phyloP scores from a whole-genome alignment of 2,797 vertebrate species.

The Nannoperca australis region DNA sequence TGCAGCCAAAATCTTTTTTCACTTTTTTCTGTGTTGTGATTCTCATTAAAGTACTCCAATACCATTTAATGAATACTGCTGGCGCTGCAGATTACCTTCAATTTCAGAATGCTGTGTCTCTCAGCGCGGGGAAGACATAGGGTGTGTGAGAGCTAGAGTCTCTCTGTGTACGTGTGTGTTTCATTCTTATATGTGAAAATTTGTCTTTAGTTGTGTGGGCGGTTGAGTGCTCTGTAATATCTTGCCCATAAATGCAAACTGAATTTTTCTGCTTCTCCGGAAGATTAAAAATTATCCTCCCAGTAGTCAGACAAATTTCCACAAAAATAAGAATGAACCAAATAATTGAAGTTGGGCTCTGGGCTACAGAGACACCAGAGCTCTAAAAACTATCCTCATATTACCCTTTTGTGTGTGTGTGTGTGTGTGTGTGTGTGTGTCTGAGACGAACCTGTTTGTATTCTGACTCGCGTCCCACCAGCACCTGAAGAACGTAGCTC shows the following conservation, averaged over 20 bases:
- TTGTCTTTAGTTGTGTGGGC: neutral
- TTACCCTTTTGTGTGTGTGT: constrained; percentile 8
- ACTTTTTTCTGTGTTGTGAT: constrained; percentile 18
- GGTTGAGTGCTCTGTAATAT: neutral
- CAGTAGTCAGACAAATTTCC: neutral
- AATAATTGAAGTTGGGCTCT: neutral
- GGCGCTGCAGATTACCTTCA: neutral
- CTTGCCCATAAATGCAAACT: constrained; percentile 24
- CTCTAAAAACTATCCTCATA: constrained; percentile 12
- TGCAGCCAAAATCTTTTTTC: constrained; percentile 8
- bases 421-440: neutral
- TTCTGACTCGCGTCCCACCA: constrained; percentile 95
- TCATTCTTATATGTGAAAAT: constrained; percentile 6
- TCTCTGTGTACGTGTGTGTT: neutral
- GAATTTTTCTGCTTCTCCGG: neutral
- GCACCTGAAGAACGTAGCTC: constrained; percentile 93
- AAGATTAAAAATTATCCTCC: constrained; percentile 36
- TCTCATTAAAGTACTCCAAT: constrained; percentile 39
- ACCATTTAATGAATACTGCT: constrained; percentile 26
- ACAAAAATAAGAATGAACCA: neutral
- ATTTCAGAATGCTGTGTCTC: neutral
- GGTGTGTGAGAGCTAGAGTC: neutral
- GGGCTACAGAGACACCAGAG: neutral
- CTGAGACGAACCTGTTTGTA: constrained; percentile 92
- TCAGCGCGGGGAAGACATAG: neutral